Conservation (phyloP, 2,113 vertebrate genomes). For the Gopherus evgoodei region DNA sequence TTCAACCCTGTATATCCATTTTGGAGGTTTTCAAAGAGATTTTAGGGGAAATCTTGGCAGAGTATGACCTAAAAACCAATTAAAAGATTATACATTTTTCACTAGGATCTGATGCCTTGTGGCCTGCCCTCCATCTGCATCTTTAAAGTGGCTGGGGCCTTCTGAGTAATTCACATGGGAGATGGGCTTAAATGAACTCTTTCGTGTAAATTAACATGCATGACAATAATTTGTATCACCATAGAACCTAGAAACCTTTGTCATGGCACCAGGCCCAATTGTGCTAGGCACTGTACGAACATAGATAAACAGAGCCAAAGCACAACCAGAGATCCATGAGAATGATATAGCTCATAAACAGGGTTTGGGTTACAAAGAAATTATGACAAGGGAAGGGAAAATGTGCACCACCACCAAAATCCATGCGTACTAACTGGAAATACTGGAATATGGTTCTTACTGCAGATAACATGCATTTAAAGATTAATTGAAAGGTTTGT, state of each 20-base stretch:
- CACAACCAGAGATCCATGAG: neutral
- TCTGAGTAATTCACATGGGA: neutral
- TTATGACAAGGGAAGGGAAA: neutral
- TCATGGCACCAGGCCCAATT: neutral
- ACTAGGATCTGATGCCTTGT: slow-evolving; percentile 3
- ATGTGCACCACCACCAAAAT: neutral
- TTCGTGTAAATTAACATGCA: rapidly evolving
- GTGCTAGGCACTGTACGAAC: neutral
- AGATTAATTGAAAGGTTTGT: neutral
- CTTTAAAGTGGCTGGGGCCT: slow-evolving; percentile 14
- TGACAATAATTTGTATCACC: neutral
- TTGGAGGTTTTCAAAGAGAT: neutral
- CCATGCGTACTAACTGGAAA: neutral
- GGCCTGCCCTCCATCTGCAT: neutral
- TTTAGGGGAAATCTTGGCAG: neutral
- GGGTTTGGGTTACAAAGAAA: neutral
- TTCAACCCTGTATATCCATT: neutral
- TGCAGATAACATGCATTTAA: rapidly evolving
- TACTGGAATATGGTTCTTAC: neutral
- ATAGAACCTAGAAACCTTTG: rapidly evolving
- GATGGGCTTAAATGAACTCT: slow-evolving; percentile 33
- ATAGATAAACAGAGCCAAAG: neutral
- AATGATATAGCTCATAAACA: neutral
- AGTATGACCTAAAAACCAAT: neutral
- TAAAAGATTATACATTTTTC: neutral